A percentile compares a stretch with the other conserved stretches of the same genome.
Conservation (phyloP, 2,113 vertebrate genomes). For the Hemiscyllium ocellatum region DNA sequence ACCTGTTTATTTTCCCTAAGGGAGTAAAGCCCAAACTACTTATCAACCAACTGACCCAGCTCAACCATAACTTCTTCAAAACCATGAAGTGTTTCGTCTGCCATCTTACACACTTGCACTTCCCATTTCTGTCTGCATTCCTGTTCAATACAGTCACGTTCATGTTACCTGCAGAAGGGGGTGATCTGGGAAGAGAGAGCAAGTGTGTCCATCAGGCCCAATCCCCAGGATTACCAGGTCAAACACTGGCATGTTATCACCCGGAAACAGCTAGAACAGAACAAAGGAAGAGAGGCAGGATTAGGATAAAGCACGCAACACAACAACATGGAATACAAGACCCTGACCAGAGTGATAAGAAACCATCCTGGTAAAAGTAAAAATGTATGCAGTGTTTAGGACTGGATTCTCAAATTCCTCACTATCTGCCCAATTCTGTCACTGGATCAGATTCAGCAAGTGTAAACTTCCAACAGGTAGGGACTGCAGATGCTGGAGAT, state of each 20-base stretch:
- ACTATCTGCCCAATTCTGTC: neutral
- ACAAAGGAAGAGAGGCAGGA: neutral
- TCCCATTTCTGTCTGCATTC: neutral
- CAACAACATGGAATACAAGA: neutral
- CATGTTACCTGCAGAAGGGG: conserved; percentile 72
- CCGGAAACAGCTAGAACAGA: conserved; percentile 64
- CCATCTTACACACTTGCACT: neutral
- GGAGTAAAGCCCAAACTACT: neutral
- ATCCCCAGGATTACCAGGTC: conserved; percentile 80
- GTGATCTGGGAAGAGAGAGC: conserved; percentile 83
- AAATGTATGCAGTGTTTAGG: neutral
- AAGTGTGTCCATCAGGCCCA: conserved; percentile 86
- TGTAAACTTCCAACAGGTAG: neutral
- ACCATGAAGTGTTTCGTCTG: neutral
- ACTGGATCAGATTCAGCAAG: neutral
- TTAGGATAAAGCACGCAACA: neutral
- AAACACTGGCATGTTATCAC: conserved; percentile 66
- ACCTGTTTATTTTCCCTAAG: no score
- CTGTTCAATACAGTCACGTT: neutral
- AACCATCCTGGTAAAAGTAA: neutral
- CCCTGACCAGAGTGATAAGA: neutral
- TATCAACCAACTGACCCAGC: neutral
- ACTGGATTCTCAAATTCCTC: neutral
- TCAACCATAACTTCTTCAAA: neutral
- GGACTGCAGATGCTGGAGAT: no score